phyloP scores from a whole-genome alignment of 1,140 invertebrate species.

The Babylonia areolata region DNA sequence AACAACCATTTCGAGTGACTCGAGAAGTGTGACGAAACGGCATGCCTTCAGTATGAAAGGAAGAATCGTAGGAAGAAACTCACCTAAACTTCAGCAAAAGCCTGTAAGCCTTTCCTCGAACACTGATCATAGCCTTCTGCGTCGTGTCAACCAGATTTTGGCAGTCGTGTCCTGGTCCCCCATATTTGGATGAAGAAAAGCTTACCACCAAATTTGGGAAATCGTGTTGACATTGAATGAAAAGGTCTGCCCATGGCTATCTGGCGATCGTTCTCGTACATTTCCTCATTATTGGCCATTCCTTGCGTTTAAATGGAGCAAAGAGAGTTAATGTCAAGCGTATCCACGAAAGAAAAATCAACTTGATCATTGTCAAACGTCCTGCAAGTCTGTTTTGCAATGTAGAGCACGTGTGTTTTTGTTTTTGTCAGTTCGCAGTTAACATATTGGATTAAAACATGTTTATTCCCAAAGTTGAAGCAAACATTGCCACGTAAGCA shows the following conservation, averaged over 20 bases:
- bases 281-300: neutral
- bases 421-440: neutral
- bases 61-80: neutral
- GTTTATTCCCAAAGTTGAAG: neutral
- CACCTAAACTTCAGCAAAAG: neutral
- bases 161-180: constrained; percentile 23
- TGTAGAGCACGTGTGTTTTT: neutral
- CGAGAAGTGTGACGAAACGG: no score
- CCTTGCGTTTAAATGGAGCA: neutral
- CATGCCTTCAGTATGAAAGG: no score
- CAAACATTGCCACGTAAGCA: no score
- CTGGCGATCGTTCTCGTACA: neutral
- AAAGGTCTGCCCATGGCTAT: neutral
- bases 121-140: neutral
- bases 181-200: neutral
- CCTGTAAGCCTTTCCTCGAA: neutral
- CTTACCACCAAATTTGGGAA: constrained; percentile 36
- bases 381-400: neutral
- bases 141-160: neutral
- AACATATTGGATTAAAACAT: neutral
- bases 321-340: neutral
- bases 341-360: neutral
- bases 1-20: no score
- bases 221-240: constrained; percentile 4
- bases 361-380: neutral